Percentiles rank a stretch among this genome's conserved stretches.
Conservation (phyloP, 2,113 vertebrate genomes). For the Limanda limanda region DNA sequence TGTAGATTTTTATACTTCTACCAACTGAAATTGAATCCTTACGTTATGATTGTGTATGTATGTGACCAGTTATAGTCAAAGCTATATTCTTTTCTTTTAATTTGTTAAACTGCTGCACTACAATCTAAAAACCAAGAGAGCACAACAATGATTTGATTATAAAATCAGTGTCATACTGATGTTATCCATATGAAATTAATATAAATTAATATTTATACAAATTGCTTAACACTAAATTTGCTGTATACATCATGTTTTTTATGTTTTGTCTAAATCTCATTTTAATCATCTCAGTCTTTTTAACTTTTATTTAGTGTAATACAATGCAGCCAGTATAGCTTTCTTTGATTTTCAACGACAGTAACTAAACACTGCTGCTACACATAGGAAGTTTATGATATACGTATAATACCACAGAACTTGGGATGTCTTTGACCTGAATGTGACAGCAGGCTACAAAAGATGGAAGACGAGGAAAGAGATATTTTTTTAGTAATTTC, state of each 20-base stretch:
- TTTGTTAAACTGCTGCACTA: neutral
- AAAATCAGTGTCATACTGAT: neutral
- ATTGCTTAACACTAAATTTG: neutral
- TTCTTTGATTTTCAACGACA: slow-evolving; percentile 17
- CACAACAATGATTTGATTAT: slow-evolving; percentile 25
- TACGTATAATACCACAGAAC: neutral
- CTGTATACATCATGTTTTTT: neutral
- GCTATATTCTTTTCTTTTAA: neutral
- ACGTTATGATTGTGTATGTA: neutral
- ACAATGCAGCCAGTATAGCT: neutral
- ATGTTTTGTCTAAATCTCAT: neutral
- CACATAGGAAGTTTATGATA: slow-evolving; percentile 1
- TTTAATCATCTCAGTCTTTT: slow-evolving; percentile 11
- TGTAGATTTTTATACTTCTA: neutral
- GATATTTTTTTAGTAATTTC: neutral
- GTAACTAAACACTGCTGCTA: slow-evolving; percentile 1
- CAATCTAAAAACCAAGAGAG: slow-evolving; percentile 29
- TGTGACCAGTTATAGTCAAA: neutral
- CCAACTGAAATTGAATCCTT: neutral
- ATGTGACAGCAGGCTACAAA: neutral
- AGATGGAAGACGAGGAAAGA: neutral
- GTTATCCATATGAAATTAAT: slow-evolving; percentile 1
- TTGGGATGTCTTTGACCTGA: neutral
- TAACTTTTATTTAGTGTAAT: neutral
- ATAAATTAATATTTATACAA: neutral